Conservation (phyloP, 2,113 vertebrate genomes). For the Ia io region DNA sequence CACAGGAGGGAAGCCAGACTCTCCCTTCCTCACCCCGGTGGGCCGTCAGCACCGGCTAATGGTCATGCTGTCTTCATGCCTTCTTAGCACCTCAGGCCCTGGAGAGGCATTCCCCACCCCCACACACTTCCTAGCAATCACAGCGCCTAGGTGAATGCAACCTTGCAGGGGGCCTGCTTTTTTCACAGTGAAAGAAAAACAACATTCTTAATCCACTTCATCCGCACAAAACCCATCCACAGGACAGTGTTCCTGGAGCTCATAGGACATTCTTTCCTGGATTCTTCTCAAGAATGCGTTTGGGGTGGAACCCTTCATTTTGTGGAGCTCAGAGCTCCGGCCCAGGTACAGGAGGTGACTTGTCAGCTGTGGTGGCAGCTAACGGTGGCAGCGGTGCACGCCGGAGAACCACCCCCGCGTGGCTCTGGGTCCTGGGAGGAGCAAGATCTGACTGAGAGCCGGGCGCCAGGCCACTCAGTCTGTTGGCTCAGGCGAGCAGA, state of each 20-base stretch:
- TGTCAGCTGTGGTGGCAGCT: background rate
- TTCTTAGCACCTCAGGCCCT: background rate
- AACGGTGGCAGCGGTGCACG: background rate
- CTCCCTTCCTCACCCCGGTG: background rate
- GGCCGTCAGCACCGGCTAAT: background rate
- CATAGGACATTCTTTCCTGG: background rate
- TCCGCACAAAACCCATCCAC: background rate
- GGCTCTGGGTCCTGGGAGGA: background rate
- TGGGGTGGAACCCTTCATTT: background rate
- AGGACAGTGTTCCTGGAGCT: background rate
- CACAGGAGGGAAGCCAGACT: too few relatives aligned
- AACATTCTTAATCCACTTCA: background rate
- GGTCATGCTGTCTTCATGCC: background rate
- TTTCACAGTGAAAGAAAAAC: background rate
- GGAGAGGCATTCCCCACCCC: background rate
- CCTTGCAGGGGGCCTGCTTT: background rate
- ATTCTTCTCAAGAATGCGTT: slow-evolving; percentile 15
- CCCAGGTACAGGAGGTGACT: background rate
- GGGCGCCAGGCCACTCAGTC: background rate
- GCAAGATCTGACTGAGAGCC: background rate
- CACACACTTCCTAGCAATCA: background rate
- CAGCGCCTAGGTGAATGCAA: background rate
- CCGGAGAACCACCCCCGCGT: rapidly evolving
- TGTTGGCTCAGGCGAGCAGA: background rate
- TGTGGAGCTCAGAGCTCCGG: background rate